Evolutionary conservation across 1,140 invertebrate species (phyloP), one percentile per base, ranked within the genome.

Genomic region (Lepidotrigona ventralis): DNA sequence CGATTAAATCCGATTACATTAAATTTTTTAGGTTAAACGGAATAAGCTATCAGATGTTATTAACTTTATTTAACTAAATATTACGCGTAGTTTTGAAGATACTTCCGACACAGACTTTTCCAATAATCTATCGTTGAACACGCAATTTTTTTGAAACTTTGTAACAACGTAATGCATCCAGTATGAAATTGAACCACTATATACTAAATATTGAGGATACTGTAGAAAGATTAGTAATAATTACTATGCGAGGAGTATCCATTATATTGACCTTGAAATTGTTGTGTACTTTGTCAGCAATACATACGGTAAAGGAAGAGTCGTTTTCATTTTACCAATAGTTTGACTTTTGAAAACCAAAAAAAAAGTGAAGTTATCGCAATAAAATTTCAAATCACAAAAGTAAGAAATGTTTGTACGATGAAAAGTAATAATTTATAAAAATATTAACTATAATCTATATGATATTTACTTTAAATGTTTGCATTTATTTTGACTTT

Each of bases 191-290:
- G 51, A 53, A 17, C 9, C 5, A n/a, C 15, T 60, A 19, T 60
- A n/a, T n/a, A n/a, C 63, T 23, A n/a, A 26, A 53, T 51, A 60
- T 71, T 63, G 53, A 53, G 60, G 56, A 26, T 64, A 72, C 33
- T 29, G 5, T 54, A 23, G 29, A 64, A 58, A 26, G 51, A 66
- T 46, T 58, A 11, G 8, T 58, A 15, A 8, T 73, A 73, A 73
- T 83, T 83, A 15, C 33, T 71, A 79, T 83, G 68, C 58, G 58
- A 76, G 56, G 12, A 33, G 72, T 81, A 76, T 58, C 72, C 54
- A 5, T 46, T 64, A 39, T 75, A 39, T 76, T 75, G 79, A 85
- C 64, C 72, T 81, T 75, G 66, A 73, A 85, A 75, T 81, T 81
- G 56, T 77, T 82, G 23, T 76, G 51, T 81, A 81, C 56, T 76